phyloP scores from a whole-genome alignment of 2,797 vertebrate genomes.

The Sebastes trivittatus region DNA sequence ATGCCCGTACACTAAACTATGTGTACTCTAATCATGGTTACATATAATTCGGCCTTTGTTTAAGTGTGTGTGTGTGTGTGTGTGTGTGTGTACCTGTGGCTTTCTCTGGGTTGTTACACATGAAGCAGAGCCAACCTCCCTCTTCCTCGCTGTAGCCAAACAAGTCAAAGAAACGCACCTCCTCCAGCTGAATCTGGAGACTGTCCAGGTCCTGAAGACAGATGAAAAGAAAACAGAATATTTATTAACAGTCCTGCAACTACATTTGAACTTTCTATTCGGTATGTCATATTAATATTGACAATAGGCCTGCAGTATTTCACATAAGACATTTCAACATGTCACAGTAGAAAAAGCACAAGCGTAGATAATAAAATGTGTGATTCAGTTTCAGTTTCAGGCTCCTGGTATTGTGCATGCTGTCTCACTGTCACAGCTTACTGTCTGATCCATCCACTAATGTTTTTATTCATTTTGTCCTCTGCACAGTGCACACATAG shows the following conservation, averaged over 20 bases:
- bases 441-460: background rate
- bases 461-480: background rate
- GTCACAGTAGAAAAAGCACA: background rate
- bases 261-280: background rate
- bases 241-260: background rate
- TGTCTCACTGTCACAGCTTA: background rate
- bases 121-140: constrained; percentile 93
- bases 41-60: background rate
- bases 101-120: constrained; percentile 97
- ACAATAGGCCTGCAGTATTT: background rate
- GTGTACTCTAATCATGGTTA: background rate
- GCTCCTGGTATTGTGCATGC: background rate
- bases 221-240: background rate
- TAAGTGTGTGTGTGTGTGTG: constrained; percentile 14
- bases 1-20: background rate
- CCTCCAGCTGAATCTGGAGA: constrained; percentile 90
- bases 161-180: constrained; percentile 95
- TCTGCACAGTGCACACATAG: background rate
- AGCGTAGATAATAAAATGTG: background rate
- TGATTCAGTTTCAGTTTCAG: background rate
- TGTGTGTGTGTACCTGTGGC: constrained; percentile 84
- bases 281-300: background rate
- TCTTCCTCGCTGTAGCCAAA: constrained; percentile 93
- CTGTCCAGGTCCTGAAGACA: constrained; percentile 89
- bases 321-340: background rate